Evolutionary conservation across 2,113 vertebrate species (phyloP).

Genomic region (Hippocampus guttulatus): DNA sequence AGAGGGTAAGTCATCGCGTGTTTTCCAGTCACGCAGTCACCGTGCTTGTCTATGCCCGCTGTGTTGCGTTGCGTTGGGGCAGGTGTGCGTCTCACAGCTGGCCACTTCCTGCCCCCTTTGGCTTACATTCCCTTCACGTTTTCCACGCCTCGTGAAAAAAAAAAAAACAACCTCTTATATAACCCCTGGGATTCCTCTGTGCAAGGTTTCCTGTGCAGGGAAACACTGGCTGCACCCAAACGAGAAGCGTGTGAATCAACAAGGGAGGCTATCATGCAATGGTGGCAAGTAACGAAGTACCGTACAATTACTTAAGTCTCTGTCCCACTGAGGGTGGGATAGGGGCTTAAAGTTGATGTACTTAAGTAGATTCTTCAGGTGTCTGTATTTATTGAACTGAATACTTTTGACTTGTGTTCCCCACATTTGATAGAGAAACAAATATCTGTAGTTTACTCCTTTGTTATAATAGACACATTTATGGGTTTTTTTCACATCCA

Average conservation of each 20-base stretch:
- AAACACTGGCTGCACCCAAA: slow-evolving; percentile 13
- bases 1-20: slow-evolving; percentile 27
- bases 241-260: not conserved
- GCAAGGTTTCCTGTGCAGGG: slow-evolving; percentile 31
- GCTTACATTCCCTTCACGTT: slow-evolving; percentile 21
- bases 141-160: slow-evolving; percentile 12
- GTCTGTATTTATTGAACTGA: not conserved
- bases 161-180: slow-evolving; percentile 51
- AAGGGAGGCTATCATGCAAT: slow-evolving; percentile 9
- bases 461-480: too few species aligned
- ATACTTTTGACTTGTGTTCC: not conserved
- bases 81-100: not conserved
- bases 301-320: not conserved
- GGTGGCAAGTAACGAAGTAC: not conserved
- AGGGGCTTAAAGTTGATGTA: too few species aligned
- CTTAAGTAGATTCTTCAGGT: too few species aligned
- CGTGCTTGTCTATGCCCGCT: not conserved
- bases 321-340: too few species aligned
- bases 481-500: too few species aligned
- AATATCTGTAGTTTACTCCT: not conserved
- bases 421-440: not conserved
- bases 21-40: not conserved
- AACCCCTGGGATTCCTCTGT: slow-evolving; percentile 52
- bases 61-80: not conserved
- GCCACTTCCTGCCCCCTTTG: not conserved